Base-by-base conservation (phyloP, 2,888 invertebrate genomes). In the Tholera decimalis region DNA sequence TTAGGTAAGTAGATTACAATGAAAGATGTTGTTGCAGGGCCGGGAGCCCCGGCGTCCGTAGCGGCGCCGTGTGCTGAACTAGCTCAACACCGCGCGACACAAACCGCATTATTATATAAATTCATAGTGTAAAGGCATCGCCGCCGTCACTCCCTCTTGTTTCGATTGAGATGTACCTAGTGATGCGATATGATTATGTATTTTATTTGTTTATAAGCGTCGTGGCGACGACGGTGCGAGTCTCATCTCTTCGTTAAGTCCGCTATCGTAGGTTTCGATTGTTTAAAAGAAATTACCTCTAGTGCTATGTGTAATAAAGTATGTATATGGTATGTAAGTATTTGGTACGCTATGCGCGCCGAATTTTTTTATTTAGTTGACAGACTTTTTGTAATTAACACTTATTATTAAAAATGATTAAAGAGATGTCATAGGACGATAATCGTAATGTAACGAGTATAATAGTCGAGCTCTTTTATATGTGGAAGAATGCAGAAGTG, bases 321-420 rank as follows among this genome's bases (percentile, higher is more conserved):
- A 93, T 92, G 91, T 94, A 92, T 93, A 91, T 93, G 89, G 87
- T 90, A 90, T 90, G 91, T 93, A 91, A 92, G 93, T 84, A 85
- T 90, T 89, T 83, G 91, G 92, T 87, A 83, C 94, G 95, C 95
- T 90, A 89, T 94, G 95, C 93, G 92, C 89, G 89, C 90, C 88
- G 88, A 81, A 82, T 78, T 88, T 91, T 92, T 94, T 91, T 94
- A 93, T 94, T 95, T 95, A 95, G 94, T 95, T 93, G 91, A 91
- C 91, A 90, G 88, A 92, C 91, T 91, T 91, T 91, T 93, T 94
- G 95, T 95, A 95, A 94, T 95, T 94, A 94, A 93, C 88, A 90
- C 89, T 91, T 91, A 92, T 90, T 89, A 90, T 80, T 80, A 79
- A 74, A 80, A 76, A 80, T 89, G 88, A 89, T 86, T 88, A 90